These are phyloP conservation scores for Tetragnatha montana DNA, from an alignment of 2,888 invertebrate species.

Conservation along the genomic window DNA sequence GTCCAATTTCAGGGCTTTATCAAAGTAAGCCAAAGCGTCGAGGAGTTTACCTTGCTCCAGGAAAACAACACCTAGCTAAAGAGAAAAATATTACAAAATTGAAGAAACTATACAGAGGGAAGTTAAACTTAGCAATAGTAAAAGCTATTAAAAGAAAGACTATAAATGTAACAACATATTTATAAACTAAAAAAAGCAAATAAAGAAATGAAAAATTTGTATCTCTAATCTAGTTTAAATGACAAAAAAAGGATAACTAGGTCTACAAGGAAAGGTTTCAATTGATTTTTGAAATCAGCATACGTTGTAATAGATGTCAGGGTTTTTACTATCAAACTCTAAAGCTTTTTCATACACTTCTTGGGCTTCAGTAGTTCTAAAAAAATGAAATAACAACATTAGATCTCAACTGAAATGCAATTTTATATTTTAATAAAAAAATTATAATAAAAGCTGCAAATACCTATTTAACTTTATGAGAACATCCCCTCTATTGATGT, in stretches of 20 bases:
- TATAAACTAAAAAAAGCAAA: neutral
- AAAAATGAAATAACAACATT: constrained; percentile 61
- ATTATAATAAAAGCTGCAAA: neutral
- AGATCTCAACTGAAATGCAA: neutral
- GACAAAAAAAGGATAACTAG: neutral
- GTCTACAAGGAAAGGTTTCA: neutral
- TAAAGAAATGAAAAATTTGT: neutral
- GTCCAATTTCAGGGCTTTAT: constrained; percentile 92
- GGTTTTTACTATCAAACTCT: constrained; percentile 93
- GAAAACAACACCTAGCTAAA: constrained; percentile 92
- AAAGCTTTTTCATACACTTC: constrained; percentile 95
- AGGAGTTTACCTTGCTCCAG: constrained; percentile 93
- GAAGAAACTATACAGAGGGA: neutral
- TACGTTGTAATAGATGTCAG: constrained; percentile 95
- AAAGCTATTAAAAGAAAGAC: neutral
- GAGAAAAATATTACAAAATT: constrained; percentile 19
- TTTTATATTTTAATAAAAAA: neutral
- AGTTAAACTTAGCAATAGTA: neutral
- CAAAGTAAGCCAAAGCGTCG: constrained; percentile 92
- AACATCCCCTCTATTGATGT: constrained; percentile 97
- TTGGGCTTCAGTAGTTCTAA: constrained; percentile 91
- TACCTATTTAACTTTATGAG: constrained; percentile 90
- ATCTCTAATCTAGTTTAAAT: neutral
- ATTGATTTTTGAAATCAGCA: constrained; percentile 76
- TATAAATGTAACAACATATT: neutral